Percentiles rank a stretch among this genome's conserved stretches.
Conservation (phyloP, 2,888 invertebrate species). For the Drosophila parthenogenetica region DNA sequence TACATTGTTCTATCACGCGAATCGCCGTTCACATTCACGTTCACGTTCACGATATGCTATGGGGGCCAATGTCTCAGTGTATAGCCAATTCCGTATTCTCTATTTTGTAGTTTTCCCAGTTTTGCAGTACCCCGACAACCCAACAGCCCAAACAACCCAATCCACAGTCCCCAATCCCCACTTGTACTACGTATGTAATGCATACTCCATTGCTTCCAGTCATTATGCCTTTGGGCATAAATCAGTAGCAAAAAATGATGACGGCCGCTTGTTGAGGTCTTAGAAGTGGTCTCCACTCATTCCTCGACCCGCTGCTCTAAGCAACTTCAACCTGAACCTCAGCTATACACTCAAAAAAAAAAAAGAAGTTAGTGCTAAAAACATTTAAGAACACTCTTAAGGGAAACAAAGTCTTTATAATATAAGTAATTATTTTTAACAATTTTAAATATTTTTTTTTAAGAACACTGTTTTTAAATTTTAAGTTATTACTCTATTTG, state of each 20-base stretch:
- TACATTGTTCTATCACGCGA: slow-evolving; percentile 82
- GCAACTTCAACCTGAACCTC: slow-evolving; percentile 14
- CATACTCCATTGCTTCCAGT: slow-evolving; percentile 75
- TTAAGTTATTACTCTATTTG: too few species aligned
- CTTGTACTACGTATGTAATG: slow-evolving; percentile 51
- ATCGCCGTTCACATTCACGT: slow-evolving; percentile 58
- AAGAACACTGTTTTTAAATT: too few species aligned
- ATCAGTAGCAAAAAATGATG: slow-evolving; percentile 65
- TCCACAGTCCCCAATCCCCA: slow-evolving; percentile 31
- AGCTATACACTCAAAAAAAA: background rate
- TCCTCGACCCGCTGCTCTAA: background rate
- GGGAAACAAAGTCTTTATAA: too few species aligned
- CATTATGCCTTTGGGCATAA: slow-evolving; percentile 70
- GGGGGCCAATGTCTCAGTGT: slow-evolving; percentile 30
- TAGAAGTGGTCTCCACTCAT: slow-evolving; percentile 11
- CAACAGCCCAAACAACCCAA: too few species aligned
- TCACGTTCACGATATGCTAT: slow-evolving; percentile 46
- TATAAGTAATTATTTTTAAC: too few species aligned
- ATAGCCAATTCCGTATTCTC: slow-evolving; percentile 18
- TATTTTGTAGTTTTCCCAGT: background rate
- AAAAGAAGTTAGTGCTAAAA: background rate
- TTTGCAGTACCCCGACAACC: background rate
- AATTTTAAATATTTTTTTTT: too few species aligned
- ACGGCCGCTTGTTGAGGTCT: slow-evolving; percentile 40
- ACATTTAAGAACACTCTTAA: too few species aligned